Conservation (phyloP, 2,888 invertebrate species). For the Caenorhabditis sp. region DNA sequence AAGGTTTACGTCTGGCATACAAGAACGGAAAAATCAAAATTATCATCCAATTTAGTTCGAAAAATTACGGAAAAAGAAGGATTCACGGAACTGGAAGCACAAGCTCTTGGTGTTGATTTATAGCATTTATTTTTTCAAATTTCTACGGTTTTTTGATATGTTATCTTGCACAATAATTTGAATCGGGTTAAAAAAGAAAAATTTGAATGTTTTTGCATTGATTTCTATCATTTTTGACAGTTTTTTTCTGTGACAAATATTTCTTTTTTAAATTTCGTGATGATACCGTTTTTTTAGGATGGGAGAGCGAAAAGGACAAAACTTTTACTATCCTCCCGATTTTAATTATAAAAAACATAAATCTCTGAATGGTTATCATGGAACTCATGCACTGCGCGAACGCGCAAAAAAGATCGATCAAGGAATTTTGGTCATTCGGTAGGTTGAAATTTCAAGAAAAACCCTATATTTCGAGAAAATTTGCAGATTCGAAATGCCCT, state of each 20-base stretch:
- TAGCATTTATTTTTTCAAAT: neutral
- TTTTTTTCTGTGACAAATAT: constrained; percentile 3
- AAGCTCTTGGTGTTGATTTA: constrained; percentile 40
- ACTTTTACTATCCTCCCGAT: constrained; percentile 97
- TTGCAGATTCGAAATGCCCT: constrained; percentile 93
- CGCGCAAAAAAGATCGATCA: constrained; percentile 91
- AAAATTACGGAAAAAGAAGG: constrained; percentile 21
- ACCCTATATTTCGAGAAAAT: neutral
- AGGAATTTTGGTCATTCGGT: constrained; percentile 91
- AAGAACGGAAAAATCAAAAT: constrained; percentile 84
- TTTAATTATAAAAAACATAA: constrained; percentile 90
- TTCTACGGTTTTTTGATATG: constrained; percentile 4
- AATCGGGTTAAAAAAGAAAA: constrained; percentile 1
- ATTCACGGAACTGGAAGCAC: constrained; percentile 40
- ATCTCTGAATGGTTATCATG: constrained; percentile 89
- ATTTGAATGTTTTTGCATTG: neutral
- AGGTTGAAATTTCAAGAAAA: constrained; percentile 9
- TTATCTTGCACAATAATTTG: constrained; percentile 2
- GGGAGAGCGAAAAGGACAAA: constrained; percentile 96
- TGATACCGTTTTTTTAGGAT: constrained; percentile 41
- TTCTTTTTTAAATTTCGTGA: constrained; percentile 2
- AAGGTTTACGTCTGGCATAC: constrained; percentile 95
- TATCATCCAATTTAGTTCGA: constrained; percentile 19
- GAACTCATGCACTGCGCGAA: constrained; percentile 92
- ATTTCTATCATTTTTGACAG: constrained; percentile 12